Percentiles rank a stretch among this genome's conserved stretches.
These are phyloP conservation scores for Mechanitis messenoides DNA, from an alignment of 2,888 invertebrate species.

Conservation along the genomic window DNA sequence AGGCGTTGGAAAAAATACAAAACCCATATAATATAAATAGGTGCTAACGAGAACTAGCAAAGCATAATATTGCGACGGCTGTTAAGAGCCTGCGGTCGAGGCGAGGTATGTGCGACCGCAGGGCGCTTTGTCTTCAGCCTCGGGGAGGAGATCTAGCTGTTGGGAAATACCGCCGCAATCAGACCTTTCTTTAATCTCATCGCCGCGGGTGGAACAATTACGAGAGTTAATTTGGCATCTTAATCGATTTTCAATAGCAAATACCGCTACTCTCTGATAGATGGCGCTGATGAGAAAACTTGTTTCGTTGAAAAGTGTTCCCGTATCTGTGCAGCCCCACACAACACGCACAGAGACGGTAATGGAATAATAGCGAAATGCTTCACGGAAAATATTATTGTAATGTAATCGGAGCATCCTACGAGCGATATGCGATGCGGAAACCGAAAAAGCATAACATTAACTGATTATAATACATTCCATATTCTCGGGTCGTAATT, in stretches of 20 bases:
- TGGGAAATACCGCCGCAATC: slow-evolving; percentile 23
- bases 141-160: slow-evolving; percentile 36
- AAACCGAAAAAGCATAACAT: slow-evolving; percentile 51
- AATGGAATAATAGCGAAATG: slow-evolving; percentile 1
- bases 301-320: not conserved
- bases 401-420: slow-evolving; percentile 29
- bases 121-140: slow-evolving; percentile 38
- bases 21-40: slow-evolving; percentile 47
- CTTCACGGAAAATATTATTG: not conserved
- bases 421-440: slow-evolving; percentile 35
- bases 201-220: slow-evolving; percentile 40
- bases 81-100: slow-evolving; percentile 36
- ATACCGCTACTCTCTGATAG: slow-evolving; percentile 59
- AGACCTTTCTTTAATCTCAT: slow-evolving; percentile 46
- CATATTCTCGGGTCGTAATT: slow-evolving; percentile 67
- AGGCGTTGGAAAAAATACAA: slow-evolving; percentile 26
- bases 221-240: slow-evolving; percentile 32
- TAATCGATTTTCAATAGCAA: slow-evolving; percentile 47
- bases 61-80: slow-evolving; percentile 36
- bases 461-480: slow-evolving; percentile 52
- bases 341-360: too few relatives aligned
- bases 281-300: slow-evolving; percentile 49
- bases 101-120: slow-evolving; percentile 36
- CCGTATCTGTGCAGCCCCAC: slow-evolving; percentile 4
- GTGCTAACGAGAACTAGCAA: slow-evolving; percentile 52